These are phyloP conservation scores for Dinothrombium tinctorium DNA, from an alignment of 1,140 invertebrate genomes.

Conservation along the genomic window DNA sequence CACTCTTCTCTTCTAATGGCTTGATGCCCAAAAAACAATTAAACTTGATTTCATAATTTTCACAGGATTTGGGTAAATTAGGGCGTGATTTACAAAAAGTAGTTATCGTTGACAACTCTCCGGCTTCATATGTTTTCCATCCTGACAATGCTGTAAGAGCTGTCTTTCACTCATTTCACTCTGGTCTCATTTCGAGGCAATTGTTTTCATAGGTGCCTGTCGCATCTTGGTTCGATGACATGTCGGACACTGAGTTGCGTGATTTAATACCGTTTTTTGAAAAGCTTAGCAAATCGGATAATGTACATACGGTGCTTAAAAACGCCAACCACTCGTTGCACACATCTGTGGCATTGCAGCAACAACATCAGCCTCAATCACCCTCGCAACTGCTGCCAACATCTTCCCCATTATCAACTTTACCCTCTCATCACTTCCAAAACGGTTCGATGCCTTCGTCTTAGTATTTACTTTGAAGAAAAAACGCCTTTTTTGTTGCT, in stretches of 20 bases:
- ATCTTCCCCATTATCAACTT: no score
- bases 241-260: conserved; percentile 74
- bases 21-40: background rate
- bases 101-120: conserved; percentile 97
- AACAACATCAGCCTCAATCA: background rate
- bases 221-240: conserved; percentile 92
- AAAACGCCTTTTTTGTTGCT: no score
- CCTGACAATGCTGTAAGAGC: conserved; percentile 92
- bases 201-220: conserved; percentile 33
- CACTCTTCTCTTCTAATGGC: no score
- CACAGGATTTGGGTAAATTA: conserved; percentile 72
- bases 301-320: conserved; percentile 60
- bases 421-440: no score
- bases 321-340: conserved; percentile 1
- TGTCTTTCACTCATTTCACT: conserved; percentile 2
- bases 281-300: conserved; percentile 74
- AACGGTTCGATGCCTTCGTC: no score
- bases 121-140: conserved; percentile 99
- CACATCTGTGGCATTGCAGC: background rate
- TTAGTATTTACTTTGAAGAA: no score
- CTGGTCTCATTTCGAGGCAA: background rate
- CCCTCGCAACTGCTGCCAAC: no score
- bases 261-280: conserved; percentile 90
- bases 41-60: conserved; percentile 11
- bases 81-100: conserved; percentile 87